Conservation (phyloP, 2,888 invertebrate species). For the Melanostoma mellinum region DNA sequence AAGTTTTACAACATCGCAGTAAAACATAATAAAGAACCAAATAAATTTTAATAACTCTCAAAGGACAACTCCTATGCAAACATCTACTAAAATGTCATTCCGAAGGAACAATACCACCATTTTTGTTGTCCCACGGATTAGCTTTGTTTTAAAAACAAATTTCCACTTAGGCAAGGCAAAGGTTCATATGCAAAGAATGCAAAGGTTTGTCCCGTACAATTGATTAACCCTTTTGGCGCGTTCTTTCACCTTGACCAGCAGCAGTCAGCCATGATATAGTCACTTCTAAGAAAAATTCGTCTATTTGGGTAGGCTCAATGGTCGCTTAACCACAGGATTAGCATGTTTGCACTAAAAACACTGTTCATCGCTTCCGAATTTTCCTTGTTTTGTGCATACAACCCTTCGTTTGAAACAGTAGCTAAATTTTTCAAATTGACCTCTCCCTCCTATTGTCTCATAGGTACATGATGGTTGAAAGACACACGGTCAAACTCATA, state of each 20-base stretch:
- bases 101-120: constrained; percentile 19
- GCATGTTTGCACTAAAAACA: constrained; percentile 77
- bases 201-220: constrained; percentile 6
- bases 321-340: constrained; percentile 81
- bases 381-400: constrained; percentile 51
- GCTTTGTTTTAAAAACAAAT: constrained; percentile 63
- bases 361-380: constrained; percentile 50
- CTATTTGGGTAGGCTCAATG: constrained; percentile 79
- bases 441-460: constrained; percentile 49
- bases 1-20: constrained; percentile 22
- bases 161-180: constrained; percentile 50
- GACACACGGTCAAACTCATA: constrained; percentile 53
- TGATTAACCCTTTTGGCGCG: constrained; percentile 70
- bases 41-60: constrained; percentile 67
- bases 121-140: constrained; percentile 40
- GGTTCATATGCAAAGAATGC: background rate
- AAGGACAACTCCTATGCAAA: constrained; percentile 66
- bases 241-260: constrained; percentile 32
- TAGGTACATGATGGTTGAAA: background rate
- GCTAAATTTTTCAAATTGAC: constrained; percentile 69
- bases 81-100: constrained; percentile 20
- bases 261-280: background rate
- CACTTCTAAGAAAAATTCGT: constrained; percentile 51
- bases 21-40: constrained; percentile 48
- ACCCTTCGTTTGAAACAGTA: constrained; percentile 63